Base-by-base conservation (phyloP, 2,888 invertebrate genomes). In the Lasioglossum zephyrum region DNA sequence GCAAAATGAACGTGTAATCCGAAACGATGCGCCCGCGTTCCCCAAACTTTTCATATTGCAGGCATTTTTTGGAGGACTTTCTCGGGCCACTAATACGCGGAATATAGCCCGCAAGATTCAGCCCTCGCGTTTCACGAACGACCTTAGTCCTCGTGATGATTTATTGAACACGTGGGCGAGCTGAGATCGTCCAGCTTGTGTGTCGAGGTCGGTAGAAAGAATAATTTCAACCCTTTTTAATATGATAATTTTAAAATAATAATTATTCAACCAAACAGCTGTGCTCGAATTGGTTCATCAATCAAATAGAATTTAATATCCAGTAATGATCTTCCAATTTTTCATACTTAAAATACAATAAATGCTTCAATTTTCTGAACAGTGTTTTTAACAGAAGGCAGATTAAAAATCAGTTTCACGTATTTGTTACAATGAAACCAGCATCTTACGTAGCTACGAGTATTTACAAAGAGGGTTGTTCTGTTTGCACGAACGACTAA, bases 1-100 rank as follows among this genome's bases (percentile, higher is more conserved):
- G 31, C 63, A 8, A 63, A 63, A 63, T 63, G 63, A 63, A 63
- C 63, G 63, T 63, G 63, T 63, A 63, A 63, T 63, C 63, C 63
- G 63, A 63, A 63, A 31, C 63, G 63, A 31, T 31, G 63, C 31
- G 11, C 4, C 11, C n/a, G n/a, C 57, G 57, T 57, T 57, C 57
- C n/a, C 63, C 16, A 47, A 49, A 47, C 18, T 75, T 26, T 60
- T 31, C 41, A 31, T 47, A 47, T 76, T 63, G 63, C 63, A 26
- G 63, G 39, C 47, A 9, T 31, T 72, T 70, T 76, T 36, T 36
- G 57, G 63, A 63, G 63, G 31, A 63, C 63, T 63, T 63, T 8
- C 63, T 63, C 63, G 63, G 3, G 18, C 6, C 36, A 16, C 31
- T 63, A 31, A 31, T 18, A 63, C 63, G 18, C 63, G 31, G 22